Evolutionary conservation across 2,888 invertebrate genomes (phyloP).

Genomic region (Mamestra brassicae): DNA sequence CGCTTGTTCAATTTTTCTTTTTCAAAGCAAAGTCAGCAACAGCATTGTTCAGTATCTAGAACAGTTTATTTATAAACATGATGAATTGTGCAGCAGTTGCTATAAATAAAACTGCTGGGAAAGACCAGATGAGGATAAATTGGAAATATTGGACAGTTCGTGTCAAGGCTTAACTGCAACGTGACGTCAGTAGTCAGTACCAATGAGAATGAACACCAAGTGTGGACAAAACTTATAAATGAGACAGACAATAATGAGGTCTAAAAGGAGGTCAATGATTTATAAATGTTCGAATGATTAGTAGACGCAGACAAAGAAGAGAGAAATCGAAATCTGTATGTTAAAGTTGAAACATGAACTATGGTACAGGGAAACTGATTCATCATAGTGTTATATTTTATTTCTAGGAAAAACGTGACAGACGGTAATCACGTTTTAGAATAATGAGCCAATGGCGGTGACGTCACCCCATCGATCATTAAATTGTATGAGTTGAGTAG

Average conservation of each 20-base stretch:
- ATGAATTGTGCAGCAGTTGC: constrained; percentile 41
- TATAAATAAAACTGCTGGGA: constrained; percentile 50
- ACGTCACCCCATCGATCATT: constrained; percentile 70
- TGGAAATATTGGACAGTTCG: constrained; percentile 49
- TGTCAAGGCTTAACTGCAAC: constrained; percentile 61
- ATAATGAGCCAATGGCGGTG: constrained; percentile 63
- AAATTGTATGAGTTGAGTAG: constrained; percentile 54
- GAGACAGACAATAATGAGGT: constrained; percentile 33
- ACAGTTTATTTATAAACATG: constrained; percentile 58
- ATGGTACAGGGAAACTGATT: constrained; percentile 52
- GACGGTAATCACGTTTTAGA: constrained; percentile 60
- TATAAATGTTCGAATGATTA: constrained; percentile 28
- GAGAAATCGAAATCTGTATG: constrained; percentile 12
- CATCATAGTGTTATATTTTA: constrained; percentile 61
- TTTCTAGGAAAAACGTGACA: constrained; percentile 65
- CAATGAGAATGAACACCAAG: constrained; percentile 46
- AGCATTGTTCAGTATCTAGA: constrained; percentile 49
- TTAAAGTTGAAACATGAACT: constrained; percentile 9
- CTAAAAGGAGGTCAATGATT: constrained; percentile 47
- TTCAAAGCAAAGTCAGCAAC: constrained; percentile 33
- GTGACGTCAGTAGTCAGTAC: constrained; percentile 43
- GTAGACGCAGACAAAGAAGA: constrained; percentile 15
- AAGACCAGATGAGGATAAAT: constrained; percentile 45
- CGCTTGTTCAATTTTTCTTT: constrained; percentile 30
- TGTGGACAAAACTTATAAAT: constrained; percentile 42